A percentile compares a stretch with the other conserved stretches of the same genome.
phyloP scores from a whole-genome alignment of 2,888 invertebrate genomes.

The Cheilosia vernalis region DNA sequence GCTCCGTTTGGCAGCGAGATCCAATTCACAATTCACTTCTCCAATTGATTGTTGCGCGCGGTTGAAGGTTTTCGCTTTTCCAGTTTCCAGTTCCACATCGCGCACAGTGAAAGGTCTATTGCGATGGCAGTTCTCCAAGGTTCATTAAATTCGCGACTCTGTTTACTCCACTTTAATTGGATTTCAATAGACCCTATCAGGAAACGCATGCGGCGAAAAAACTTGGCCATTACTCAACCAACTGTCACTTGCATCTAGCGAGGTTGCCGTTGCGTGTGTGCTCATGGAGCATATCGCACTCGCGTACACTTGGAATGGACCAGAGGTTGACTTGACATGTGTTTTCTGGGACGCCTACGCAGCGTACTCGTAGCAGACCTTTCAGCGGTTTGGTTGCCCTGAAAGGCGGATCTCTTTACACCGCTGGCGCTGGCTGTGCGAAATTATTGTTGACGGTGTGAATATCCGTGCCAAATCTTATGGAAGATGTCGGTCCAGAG shows the following conservation, averaged over 20 bases:
- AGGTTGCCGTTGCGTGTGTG: constrained; percentile 34
- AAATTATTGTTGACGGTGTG: constrained; percentile 51
- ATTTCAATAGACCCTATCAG: constrained; percentile 71
- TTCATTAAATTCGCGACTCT: constrained; percentile 64
- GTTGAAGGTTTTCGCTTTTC: constrained; percentile 27
- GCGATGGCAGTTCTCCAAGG: constrained; percentile 58
- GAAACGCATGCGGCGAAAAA: constrained; percentile 56
- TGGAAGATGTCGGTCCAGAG: constrained; percentile 29
- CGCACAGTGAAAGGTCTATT: constrained; percentile 62
- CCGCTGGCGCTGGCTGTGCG: constrained; percentile 9
- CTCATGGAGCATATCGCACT: constrained; percentile 59
- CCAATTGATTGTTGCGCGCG: constrained; percentile 48
- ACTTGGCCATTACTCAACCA: constrained; percentile 65
- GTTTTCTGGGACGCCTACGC: constrained; percentile 67
- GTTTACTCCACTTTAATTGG: constrained; percentile 66
- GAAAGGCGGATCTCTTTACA: constrained; percentile 61
- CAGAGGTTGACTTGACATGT: constrained; percentile 65
- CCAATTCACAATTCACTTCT: constrained; percentile 40
- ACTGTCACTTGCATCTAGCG: constrained; percentile 61
- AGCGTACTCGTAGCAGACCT: constrained; percentile 40
- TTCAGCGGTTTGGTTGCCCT: constrained; percentile 47
- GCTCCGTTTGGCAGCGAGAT: constrained; percentile 21
- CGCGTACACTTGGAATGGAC: constrained; percentile 17
- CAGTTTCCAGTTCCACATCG: constrained; percentile 3
- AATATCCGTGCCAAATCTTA: constrained; percentile 44